Base-by-base conservation (phyloP, 2,888 invertebrate species). In the Macrophya annulata region DNA sequence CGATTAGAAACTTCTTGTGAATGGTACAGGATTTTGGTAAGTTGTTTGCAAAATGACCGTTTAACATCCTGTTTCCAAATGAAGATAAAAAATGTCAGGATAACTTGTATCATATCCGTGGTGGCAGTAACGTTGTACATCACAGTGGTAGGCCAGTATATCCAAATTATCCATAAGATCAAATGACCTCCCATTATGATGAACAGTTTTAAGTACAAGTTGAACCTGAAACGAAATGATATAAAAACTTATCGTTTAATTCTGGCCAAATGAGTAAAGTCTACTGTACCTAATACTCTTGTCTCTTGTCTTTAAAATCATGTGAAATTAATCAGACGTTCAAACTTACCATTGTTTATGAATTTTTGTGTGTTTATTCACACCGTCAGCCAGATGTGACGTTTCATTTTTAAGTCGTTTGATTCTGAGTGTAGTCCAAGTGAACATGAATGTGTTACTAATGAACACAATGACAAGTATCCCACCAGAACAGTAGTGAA, bases 221-320 rank as follows among this genome's bases (percentile, higher is more conserved):
- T 71, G 12, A 71, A 71, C 71, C 71, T 62, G 62, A 62, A 62
- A 62, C 48, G 12, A 48, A 12, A 48, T 4, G 25, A 62, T 62
- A 2, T n/a, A 62, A 62, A 62, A 31, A 31, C 31, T 31, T 31
- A 31, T 48, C 48, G 48, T 48, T 48, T 5, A 12, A 12, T 48
- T 1, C 12, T 3, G 4, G 1, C 48, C 10, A 9, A 48, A 48
- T 3, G 48, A 48, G 48, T 9, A 25, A 62, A 62, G 17, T n/a
- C n/a, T n/a, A n/a, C n/a, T n/a, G n/a, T n/a, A n/a, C n/a, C n/a
- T n/a, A n/a, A n/a, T n/a, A n/a, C n/a, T n/a, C n/a, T n/a, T 62
- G 6, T 6, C 25, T 0, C 9, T 62, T 62, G 17, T 62, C 9
- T 6, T 5, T 5, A n/a, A 9, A 1, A 21, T 62, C 62, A 4